Conservation (phyloP, 2,113 vertebrate species). For the Marmota monax region DNA sequence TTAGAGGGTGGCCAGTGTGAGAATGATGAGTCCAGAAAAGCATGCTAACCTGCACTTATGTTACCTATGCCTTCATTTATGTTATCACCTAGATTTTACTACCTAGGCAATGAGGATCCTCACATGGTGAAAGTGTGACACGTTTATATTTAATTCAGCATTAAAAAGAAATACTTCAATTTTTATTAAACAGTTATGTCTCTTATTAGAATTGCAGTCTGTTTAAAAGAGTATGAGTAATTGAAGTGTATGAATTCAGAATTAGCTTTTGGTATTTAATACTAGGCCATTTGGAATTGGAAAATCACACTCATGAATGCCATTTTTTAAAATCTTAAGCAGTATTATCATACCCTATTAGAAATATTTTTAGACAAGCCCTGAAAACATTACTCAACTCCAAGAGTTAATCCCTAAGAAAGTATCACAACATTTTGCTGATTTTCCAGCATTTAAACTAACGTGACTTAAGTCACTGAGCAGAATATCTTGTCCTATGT, state of each 20-base stretch:
- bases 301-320: not conserved
- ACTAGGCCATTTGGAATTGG: not conserved
- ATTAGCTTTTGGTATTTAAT: not conserved
- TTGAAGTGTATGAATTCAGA: not conserved
- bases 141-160: not conserved
- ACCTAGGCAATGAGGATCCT: not conserved
- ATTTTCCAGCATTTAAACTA: conserved; percentile 1
- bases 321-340: not conserved
- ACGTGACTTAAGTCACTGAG: not conserved
- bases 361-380: not conserved
- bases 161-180: not conserved
- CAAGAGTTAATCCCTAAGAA: not conserved
- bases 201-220: not conserved
- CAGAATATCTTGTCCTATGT: not conserved
- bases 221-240: not conserved
- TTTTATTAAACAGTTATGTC: not conserved
- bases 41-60: not conserved
- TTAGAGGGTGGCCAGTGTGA: not conserved
- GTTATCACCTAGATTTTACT: not conserved
- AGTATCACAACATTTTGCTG: not conserved
- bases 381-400: not conserved
- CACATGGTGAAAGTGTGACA: not conserved
- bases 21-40: not conserved
- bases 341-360: not conserved
- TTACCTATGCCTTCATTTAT: not conserved